These are phyloP conservation scores for Propithecus perrieri DNA, from an alignment of 2,797 vertebrate genomes.

Conservation along the genomic window DNA sequence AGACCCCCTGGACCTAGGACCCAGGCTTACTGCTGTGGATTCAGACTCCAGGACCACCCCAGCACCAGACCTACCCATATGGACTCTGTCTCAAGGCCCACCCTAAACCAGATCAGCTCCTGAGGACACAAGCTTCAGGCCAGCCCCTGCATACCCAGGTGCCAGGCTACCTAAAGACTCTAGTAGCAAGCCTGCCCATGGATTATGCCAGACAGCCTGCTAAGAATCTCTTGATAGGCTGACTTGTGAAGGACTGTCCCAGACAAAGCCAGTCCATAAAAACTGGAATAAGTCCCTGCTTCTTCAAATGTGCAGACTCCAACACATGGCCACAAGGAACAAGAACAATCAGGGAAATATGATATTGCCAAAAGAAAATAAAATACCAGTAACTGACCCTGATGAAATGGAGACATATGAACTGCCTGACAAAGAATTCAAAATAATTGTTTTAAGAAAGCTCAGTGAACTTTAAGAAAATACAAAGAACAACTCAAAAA, in stretches of 20 bases:
- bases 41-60: not conserved
- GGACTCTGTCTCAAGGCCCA: too few species aligned
- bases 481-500: not conserved
- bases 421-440: not conserved
- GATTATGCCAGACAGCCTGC: not conserved
- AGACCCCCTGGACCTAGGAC: too few species aligned
- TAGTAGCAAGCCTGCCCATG: not conserved
- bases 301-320: not conserved
- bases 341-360: not conserved
- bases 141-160: not conserved
- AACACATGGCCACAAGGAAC: not conserved
- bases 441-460: not conserved
- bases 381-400: not conserved
- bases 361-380: not conserved
- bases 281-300: not conserved
- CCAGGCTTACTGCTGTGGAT: too few species aligned
- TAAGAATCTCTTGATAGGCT: not conserved
- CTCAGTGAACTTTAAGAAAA: not conserved
- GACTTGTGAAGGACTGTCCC: not conserved
- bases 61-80: not conserved
- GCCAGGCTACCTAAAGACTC: not conserved
- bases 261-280: not conserved
- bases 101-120: not conserved
- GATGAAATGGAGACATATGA: not conserved
- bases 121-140: not conserved